phyloP scores from a whole-genome alignment of 2,888 invertebrate species.

The Tenthredo amoena region DNA sequence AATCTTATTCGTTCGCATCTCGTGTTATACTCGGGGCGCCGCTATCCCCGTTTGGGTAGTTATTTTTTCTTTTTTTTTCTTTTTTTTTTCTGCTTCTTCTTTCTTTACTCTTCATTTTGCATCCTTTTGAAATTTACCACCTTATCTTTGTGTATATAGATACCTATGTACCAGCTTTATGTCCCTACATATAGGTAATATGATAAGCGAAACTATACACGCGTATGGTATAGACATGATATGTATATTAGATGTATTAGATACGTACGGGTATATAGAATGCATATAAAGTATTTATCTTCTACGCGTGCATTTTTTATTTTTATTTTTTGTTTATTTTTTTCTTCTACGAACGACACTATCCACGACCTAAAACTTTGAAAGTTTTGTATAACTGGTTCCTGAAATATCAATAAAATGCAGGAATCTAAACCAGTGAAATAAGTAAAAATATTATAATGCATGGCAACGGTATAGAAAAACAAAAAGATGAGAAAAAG shows the following conservation, averaged over 20 bases:
- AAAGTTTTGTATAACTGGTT: background rate
- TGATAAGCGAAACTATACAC: background rate
- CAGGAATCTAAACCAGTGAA: background rate
- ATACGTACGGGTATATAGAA: background rate
- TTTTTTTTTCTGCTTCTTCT: background rate
- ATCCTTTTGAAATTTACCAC: constrained; percentile 15
- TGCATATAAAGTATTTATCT: background rate
- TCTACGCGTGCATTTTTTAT: background rate
- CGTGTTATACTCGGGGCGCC: background rate
- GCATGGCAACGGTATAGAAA: background rate
- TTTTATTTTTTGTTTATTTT: background rate
- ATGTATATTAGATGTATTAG: background rate
- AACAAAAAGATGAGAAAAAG: background rate
- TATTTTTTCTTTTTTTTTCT: background rate
- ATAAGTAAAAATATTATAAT: background rate
- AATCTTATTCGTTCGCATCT: constrained; percentile 48
- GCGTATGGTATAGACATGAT: background rate
- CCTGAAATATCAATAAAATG: background rate
- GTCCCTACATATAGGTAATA: background rate
- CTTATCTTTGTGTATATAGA: background rate
- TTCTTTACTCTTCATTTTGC: constrained; percentile 12
- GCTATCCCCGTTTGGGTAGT: background rate
- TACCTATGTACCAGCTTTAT: background rate
- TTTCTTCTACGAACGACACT: background rate
- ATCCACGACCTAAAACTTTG: background rate